Conservation (phyloP, 92 coral and sea anemone species). For the Hydrozoanthus gracilis region DNA sequence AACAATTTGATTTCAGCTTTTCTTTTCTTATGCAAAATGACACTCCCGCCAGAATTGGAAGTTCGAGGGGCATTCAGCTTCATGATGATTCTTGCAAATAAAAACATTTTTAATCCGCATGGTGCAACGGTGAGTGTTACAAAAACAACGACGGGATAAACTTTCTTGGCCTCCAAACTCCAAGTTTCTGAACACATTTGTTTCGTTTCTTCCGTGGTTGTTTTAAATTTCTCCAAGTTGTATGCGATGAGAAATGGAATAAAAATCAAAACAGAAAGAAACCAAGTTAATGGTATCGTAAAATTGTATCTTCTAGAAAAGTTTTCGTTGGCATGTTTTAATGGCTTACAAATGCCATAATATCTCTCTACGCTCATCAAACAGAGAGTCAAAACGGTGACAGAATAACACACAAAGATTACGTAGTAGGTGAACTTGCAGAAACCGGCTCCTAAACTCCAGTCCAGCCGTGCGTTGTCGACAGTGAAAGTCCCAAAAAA, state of each 20-base stretch:
- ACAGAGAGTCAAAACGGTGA: conserved; percentile 63
- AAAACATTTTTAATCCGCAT: conserved; percentile 41
- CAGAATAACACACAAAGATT: conserved; percentile 65
- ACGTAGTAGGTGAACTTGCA: conserved; percentile 80
- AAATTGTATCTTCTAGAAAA: conserved; percentile 50
- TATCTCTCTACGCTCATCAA: conserved; percentile 70
- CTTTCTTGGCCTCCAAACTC: conserved; percentile 51
- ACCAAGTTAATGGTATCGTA: conserved; percentile 64
- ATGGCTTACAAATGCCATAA: conserved; percentile 74
- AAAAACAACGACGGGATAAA: conserved; percentile 40
- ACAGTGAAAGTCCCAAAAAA: conserved; percentile 81
- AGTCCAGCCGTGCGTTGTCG: conserved; percentile 80
- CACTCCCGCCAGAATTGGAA: conserved; percentile 89
- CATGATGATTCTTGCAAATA: conserved; percentile 61
- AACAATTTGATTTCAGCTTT: conserved; percentile 62
- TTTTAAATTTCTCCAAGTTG: conserved; percentile 54
- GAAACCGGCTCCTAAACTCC: conserved; percentile 73
- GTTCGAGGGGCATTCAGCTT: conserved; percentile 71
- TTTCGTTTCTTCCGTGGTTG: conserved; percentile 51
- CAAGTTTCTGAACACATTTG: conserved; percentile 77
- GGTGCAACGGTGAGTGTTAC: conserved; percentile 65
- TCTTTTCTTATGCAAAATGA: conserved; percentile 78
- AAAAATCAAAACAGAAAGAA: conserved; percentile 57
- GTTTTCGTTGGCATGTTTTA: conserved; percentile 53
- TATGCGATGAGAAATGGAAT: conserved; percentile 70